phyloP scores from a whole-genome alignment of 2,797 vertebrate species.

The Monodelphis domestica region DNA sequence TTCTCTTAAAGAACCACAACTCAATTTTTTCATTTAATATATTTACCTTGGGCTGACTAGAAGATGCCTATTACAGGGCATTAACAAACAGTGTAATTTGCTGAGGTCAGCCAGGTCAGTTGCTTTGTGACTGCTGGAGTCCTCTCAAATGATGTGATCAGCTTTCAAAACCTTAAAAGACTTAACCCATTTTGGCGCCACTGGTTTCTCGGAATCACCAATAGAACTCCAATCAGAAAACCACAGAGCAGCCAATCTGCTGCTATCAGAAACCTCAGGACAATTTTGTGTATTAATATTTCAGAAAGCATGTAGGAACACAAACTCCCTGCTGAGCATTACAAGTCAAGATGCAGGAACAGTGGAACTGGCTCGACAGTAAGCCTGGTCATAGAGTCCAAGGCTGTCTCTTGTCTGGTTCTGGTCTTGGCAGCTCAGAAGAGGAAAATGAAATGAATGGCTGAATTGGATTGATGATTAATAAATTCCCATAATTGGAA shows the following conservation, averaged over 20 bases:
- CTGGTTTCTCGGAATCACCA: slow-evolving; percentile 91
- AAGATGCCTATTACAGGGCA: slow-evolving; percentile 84
- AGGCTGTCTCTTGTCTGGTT: slow-evolving; percentile 79
- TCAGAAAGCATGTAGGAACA: slow-evolving; percentile 88
- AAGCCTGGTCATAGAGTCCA: slow-evolving; percentile 70
- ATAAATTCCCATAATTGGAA: slow-evolving; percentile 85
- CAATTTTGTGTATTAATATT: slow-evolving; percentile 95
- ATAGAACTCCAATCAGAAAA: slow-evolving; percentile 87
- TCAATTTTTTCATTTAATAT: slow-evolving; percentile 88
- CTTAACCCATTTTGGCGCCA: slow-evolving; percentile 92
- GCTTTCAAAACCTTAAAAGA: slow-evolving; percentile 93
- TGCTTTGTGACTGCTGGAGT: slow-evolving; percentile 82
- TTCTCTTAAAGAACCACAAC: slow-evolving; percentile 81
- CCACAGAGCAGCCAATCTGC: slow-evolving; percentile 88
- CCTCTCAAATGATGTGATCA: slow-evolving; percentile 91
- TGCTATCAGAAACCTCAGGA: slow-evolving; percentile 90
- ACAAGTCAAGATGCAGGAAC: slow-evolving; percentile 73
- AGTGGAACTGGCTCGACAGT: slow-evolving; percentile 67
- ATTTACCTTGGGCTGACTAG: slow-evolving; percentile 83
- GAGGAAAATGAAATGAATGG: slow-evolving; percentile 82
- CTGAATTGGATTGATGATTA: slow-evolving; percentile 80
- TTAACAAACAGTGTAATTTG: slow-evolving; percentile 87
- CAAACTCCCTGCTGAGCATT: slow-evolving; percentile 88
- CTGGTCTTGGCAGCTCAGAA: slow-evolving; percentile 70
- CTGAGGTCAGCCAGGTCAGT: slow-evolving; percentile 82